Conservation (phyloP, 2,888 invertebrate species). For the Luffia ferchaultella region DNA sequence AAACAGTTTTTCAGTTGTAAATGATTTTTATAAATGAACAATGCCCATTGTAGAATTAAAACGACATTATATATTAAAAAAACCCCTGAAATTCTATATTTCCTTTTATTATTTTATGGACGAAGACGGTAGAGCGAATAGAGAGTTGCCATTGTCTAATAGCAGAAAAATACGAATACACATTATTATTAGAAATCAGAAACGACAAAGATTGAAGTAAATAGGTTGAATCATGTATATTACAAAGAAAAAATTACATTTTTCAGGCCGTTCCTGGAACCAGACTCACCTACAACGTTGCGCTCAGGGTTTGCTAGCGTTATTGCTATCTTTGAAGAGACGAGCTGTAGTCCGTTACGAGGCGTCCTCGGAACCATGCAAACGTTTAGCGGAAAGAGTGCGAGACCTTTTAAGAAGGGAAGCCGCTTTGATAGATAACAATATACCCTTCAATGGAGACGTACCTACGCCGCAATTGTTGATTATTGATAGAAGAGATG, state of each 20-base stretch:
- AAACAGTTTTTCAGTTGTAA: no score
- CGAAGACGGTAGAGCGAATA: no score
- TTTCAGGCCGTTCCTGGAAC: constrained; percentile 75
- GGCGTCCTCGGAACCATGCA: constrained; percentile 84
- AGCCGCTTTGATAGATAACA: constrained; percentile 86
- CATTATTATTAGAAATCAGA: no score
- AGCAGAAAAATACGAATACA: no score
- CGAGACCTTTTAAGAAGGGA: constrained; percentile 88
- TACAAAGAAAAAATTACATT: background rate
- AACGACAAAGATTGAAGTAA: no score
- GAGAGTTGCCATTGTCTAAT: no score
- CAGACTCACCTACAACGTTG: constrained; percentile 79
- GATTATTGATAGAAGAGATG: constrained; percentile 92
- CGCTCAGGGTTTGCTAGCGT: constrained; percentile 78
- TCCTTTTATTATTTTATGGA: no score
- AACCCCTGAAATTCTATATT: no score
- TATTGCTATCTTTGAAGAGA: constrained; percentile 89
- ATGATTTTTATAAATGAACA: no score
- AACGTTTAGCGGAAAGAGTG: constrained; percentile 84
- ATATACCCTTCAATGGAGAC: constrained; percentile 80
- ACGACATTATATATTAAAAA: no score
- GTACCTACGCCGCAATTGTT: constrained; percentile 81
- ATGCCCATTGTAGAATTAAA: no score
- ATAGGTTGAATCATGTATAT: no score
- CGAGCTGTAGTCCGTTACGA: constrained; percentile 91